A percentile compares a stretch with the other conserved stretches of the same genome.
Evolutionary conservation across 30 jellyfish, hydroid and myxozoan species (phyloP).

Genomic region (Turritopsis rubra): DNA sequence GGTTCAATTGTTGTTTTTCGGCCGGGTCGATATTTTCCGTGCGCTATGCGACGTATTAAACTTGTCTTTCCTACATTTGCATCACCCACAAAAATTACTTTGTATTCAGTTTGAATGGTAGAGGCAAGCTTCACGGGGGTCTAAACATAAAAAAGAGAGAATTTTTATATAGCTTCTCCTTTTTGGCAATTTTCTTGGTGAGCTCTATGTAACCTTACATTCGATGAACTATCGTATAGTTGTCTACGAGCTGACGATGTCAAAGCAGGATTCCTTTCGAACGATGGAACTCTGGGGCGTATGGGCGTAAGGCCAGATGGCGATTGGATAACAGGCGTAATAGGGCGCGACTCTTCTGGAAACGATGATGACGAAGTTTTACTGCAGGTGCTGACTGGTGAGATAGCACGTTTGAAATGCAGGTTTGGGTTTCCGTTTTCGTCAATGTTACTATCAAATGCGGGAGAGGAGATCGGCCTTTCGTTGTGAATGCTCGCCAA

Average conservation of each 20-base stretch:
- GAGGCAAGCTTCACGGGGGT: constrained; percentile 17
- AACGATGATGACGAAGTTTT: background rate
- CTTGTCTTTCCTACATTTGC: constrained; percentile 86
- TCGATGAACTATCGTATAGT: no score
- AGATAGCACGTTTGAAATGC: background rate
- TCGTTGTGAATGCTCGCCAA: background rate
- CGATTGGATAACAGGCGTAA: constrained; percentile 4
- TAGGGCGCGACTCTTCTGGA: background rate
- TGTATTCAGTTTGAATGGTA: constrained; percentile 15
- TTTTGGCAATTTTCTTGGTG: no score
- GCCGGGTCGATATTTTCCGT: constrained; percentile 49
- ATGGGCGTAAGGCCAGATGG: background rate
- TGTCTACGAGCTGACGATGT: background rate
- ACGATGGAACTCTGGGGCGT: background rate
- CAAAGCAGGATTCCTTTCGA: background rate
- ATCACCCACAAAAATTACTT: constrained; percentile 79
- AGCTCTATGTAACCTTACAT: no score
- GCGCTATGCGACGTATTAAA: constrained; percentile 50
- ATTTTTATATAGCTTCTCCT: background rate
- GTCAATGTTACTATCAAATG: background rate
- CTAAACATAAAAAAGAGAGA: background rate
- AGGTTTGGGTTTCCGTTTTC: background rate
- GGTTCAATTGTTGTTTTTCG: constrained; percentile 54
- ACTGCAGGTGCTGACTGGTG: background rate
- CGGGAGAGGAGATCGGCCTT: background rate